A percentile compares a stretch with the other conserved stretches of the same genome.
These are phyloP conservation scores for Oryctolagus cuniculus DNA, from an alignment of 2,113 vertebrate genomes.

Conservation along the genomic window mOryCun1.1 NC_091440.1:134987001-134987500, in stretches of 20 bases:
- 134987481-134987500: too few relatives aligned
- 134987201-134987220: constrained; percentile 10
- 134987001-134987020: neutral
- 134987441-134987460: too few relatives aligned
- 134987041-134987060: neutral
- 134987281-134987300: too few relatives aligned
- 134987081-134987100: neutral
- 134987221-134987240: neutral
- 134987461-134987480: too few relatives aligned
- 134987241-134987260: neutral
- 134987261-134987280: too few relatives aligned
- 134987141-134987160: neutral
- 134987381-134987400: too few relatives aligned
- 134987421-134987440: too few relatives aligned
- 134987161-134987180: neutral
- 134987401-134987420: too few relatives aligned
- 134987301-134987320: too few relatives aligned
- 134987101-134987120: neutral
- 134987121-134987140: constrained; percentile 4
- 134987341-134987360: too few relatives aligned
- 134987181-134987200: neutral
- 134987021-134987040: neutral
- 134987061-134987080: neutral
- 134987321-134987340: too few relatives aligned
- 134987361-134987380: too few relatives aligned